Base-by-base conservation (phyloP, 2,797 vertebrate genomes). In the Gobio occitaniae region DNA sequence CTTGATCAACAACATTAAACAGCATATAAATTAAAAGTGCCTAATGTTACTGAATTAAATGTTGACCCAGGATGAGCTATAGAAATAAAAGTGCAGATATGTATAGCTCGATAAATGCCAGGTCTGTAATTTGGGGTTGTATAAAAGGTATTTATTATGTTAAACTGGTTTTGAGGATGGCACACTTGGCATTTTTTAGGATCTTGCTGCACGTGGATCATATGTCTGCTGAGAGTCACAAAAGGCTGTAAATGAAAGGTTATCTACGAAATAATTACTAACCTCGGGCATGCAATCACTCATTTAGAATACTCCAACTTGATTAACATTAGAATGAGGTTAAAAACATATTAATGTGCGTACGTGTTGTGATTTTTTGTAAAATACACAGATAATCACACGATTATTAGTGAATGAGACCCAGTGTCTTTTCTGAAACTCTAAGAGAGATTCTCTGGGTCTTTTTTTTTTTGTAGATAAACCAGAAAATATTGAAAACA, bases 101-200 rank as follows among this genome's bases (percentile, higher is more conserved):
- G 1, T 17, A 15, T 2, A 47, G 21, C 41, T 70, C 47, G 12
- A 6, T 71, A 71, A 6, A 25, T 47, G 44, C 12, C 21, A 71
- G 48, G 48, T 50, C 48, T 50, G 13, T 4, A 70, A 47, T 47
- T 12, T 71, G 68, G 12, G 41, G 50, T 13, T 72, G n/a, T 16
- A 72, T 50, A 50, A 44, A 70, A 70, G 19, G 21, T 70, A 19
- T 70, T 70, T 41, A 21, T 41, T n/a, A 9, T 21, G 11, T 70
- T 70, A 44, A 71, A 71, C 41, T 71, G 69, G 21, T 71, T 71
- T 71, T 71, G 12, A 71, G 44, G 69, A 47, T 48, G 11, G 21
- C 21, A 70, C 21, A 13, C 38, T 47, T 47, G 10, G 11, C 69
- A 48, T 48, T 29, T 47, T 13, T 71, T 0, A 71, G 11, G 3